Evolutionary conservation across 2,797 vertebrate genomes (phyloP).

Genomic region (Hydrolagus colliei): DNA sequence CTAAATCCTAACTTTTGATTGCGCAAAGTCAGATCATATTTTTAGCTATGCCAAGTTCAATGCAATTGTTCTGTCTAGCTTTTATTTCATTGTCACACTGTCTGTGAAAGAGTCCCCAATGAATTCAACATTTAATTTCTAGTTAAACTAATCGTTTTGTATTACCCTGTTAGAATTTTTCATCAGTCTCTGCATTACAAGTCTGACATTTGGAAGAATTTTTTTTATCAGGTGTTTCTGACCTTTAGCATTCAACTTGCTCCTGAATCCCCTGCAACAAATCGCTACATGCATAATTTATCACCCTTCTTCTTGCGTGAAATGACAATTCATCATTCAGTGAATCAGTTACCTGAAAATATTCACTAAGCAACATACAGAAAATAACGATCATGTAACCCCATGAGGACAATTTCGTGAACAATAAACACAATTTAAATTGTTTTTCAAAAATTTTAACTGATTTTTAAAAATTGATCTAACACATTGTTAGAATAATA

Average conservation of each 20-base stretch:
- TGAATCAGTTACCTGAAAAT: too few relatives aligned
- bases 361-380: too few relatives aligned
- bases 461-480: too few relatives aligned
- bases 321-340: neutral
- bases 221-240: neutral
- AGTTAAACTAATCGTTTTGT: neutral
- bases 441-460: too few relatives aligned
- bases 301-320: neutral
- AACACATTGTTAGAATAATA: too few relatives aligned
- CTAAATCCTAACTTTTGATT: constrained; percentile 2
- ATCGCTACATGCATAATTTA: neutral
- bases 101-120: neutral
- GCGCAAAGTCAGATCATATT: neutral
- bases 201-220: neutral
- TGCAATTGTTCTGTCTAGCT: neutral
- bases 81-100: neutral
- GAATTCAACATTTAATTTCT: constrained; percentile 4
- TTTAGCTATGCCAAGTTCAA: constrained; percentile 2
- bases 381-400: too few relatives aligned
- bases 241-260: neutral
- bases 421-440: too few relatives aligned
- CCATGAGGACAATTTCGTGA: too few relatives aligned
- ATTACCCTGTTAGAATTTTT: neutral
- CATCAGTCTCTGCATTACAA: neutral
- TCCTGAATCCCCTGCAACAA: neutral